These are phyloP conservation scores for Smittia sp. DNA, from an alignment of 2,888 invertebrate species.

Conservation along the genomic window DNA sequence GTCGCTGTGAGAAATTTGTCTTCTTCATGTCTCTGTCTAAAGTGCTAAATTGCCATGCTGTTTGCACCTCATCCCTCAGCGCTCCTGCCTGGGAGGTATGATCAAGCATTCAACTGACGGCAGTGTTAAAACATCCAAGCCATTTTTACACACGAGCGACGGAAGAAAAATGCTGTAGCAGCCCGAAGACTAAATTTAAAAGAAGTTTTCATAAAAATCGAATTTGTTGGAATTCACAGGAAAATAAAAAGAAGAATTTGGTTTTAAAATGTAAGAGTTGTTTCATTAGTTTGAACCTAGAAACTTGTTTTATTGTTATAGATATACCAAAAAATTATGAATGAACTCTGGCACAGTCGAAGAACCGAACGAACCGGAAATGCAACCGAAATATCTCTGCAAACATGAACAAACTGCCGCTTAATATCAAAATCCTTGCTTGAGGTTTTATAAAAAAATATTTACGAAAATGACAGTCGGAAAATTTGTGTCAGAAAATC, in stretches of 20 bases:
- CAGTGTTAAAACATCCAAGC: neutral
- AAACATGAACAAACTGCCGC: too few species aligned
- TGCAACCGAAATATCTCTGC: too few species aligned
- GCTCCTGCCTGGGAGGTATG: neutral
- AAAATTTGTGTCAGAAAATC: neutral
- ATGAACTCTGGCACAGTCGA: too few species aligned
- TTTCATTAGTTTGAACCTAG: too few species aligned
- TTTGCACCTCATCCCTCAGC: slow-evolving; percentile 13
- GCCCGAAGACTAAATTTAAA: neutral
- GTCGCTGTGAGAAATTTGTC: neutral
- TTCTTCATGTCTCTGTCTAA: neutral
- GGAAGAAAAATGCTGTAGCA: neutral
- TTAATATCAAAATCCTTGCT: too few species aligned
- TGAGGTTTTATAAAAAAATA: neutral
- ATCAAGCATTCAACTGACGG: neutral
- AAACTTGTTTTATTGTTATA: too few species aligned
- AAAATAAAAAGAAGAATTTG: too few species aligned
- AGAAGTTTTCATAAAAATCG: neutral
- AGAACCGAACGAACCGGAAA: too few species aligned
- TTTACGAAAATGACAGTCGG: neutral
- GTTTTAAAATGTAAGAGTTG: too few species aligned
- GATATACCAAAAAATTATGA: too few species aligned
- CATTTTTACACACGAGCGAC: slow-evolving; percentile 28
- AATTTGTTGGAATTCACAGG: neutral
- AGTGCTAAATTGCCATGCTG: slow-evolving; percentile 19